Evolutionary conservation across 2,113 vertebrate species (phyloP).

Genomic region (Archilochus colubris): DNA sequence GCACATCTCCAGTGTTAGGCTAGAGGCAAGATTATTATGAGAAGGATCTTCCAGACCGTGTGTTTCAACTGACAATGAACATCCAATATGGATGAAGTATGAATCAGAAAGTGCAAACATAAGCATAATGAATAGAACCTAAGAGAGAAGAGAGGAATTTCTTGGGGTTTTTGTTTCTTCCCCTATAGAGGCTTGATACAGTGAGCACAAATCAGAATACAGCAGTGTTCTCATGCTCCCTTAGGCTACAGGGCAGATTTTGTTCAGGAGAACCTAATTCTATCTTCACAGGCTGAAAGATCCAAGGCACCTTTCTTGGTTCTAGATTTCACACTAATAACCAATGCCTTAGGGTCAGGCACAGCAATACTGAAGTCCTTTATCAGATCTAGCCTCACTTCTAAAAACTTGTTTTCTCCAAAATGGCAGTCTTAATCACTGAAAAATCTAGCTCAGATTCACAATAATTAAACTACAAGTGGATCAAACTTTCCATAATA

Average conservation of each 20-base stretch:
- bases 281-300: neutral
- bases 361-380: slow-evolving; percentile 22
- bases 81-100: neutral
- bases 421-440: neutral
- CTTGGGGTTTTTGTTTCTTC: neutral
- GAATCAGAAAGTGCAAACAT: neutral
- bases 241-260: neutral
- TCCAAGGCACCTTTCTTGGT: neutral
- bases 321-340: neutral
- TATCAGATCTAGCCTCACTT: slow-evolving; percentile 50
- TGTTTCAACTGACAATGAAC: neutral
- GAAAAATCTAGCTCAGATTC: neutral
- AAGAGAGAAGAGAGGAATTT: neutral
- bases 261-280: neutral
- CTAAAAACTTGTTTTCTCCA: neutral
- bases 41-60: neutral
- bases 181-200: neutral
- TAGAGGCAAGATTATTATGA: neutral
- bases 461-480: neutral
- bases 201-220: neutral
- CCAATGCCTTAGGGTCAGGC: neutral
- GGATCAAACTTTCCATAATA: neutral
- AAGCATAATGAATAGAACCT: neutral
- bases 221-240: neutral
- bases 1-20: neutral